Evolutionary conservation across 1,140 invertebrate genomes (phyloP).

Genomic region (Habropoda laboriosa): DNA sequence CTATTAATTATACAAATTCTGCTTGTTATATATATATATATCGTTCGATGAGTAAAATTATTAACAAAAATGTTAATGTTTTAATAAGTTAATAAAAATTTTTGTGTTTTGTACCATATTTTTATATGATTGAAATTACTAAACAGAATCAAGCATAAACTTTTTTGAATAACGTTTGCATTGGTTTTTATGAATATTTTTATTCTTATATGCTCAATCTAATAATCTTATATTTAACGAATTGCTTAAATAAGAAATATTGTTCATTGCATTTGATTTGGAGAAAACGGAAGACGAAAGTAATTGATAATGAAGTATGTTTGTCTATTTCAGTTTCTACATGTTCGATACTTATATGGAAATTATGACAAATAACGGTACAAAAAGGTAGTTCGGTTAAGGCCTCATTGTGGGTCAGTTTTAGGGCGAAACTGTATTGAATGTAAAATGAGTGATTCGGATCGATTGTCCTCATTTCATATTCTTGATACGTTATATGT

Average conservation of each 20-base stretch:
- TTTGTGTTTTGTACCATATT: neutral
- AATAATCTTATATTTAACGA: neutral
- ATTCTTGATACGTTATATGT: neutral
- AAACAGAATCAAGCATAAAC: too few relatives aligned
- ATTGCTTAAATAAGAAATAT: neutral
- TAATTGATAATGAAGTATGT: neutral
- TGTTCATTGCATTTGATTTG: neutral
- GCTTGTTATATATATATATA: too few relatives aligned
- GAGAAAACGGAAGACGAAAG: neutral
- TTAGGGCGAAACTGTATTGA: neutral
- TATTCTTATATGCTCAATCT: neutral
- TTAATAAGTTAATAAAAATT: too few relatives aligned
- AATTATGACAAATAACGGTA: slow-evolving; percentile 26
- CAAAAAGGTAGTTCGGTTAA: neutral
- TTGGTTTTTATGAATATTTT: neutral
- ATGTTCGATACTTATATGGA: neutral
- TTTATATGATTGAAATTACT: neutral
- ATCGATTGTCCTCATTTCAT: neutral
- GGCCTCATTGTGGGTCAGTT: neutral
- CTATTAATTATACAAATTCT: too few relatives aligned
- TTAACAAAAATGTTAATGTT: neutral
- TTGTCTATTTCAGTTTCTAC: neutral
- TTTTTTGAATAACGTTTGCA: too few relatives aligned
- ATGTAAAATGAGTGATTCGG: neutral
- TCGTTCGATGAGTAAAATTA: neutral